phyloP scores from a whole-genome alignment of 2,797 vertebrate genomes.

The Peromyscus nudipes region DNA sequence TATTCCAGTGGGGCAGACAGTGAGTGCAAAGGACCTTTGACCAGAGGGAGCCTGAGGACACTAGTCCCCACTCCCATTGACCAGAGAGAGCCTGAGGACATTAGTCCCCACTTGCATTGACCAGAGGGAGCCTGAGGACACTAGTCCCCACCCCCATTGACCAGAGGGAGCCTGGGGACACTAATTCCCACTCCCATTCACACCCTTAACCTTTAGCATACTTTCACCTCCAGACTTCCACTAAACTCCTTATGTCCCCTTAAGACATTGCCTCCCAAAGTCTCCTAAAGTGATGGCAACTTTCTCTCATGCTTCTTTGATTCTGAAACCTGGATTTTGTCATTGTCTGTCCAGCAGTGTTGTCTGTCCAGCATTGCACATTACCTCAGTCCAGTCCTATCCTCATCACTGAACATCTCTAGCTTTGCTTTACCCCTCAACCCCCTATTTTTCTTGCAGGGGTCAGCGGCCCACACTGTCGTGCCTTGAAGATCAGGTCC shows the following conservation, averaged over 20 bases:
- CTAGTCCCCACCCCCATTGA: neutral
- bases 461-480: neutral
- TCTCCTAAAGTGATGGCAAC: neutral
- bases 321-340: neutral
- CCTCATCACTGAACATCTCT: neutral
- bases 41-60: neutral
- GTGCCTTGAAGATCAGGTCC: neutral
- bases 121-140: too few species aligned
- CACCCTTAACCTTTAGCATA: neutral
- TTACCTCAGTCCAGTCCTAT: neutral
- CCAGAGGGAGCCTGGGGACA: neutral
- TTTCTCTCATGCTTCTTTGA: neutral
- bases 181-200: neutral
- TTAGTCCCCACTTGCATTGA: too few species aligned
- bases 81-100: neutral
- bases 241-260: neutral
- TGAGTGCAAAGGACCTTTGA: neutral
- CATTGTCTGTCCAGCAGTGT: neutral
- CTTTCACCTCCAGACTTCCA: neutral
- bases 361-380: neutral
- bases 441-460: neutral
- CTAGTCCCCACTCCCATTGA: neutral
- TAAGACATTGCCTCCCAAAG: neutral
- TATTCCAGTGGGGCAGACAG: neutral
- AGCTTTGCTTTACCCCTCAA: neutral